These are phyloP conservation scores for Gracilinanus agilis DNA, from an alignment of 2,113 vertebrate genomes.

Conservation along the genomic window DNA sequence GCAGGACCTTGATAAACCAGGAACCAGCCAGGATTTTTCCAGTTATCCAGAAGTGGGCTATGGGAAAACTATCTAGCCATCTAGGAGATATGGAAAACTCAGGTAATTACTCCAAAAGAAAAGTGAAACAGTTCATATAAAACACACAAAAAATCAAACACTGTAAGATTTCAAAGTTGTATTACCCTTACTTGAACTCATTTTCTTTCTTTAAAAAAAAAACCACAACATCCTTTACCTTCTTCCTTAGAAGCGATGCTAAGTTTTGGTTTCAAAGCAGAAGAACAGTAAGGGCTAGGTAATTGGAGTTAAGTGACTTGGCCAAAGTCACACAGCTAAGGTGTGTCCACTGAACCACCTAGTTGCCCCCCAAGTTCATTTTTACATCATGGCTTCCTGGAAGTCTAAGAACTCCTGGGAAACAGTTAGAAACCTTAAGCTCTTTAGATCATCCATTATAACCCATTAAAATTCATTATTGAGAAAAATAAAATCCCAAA, in stretches of 20 bases:
- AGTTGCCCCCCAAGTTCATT: not conserved
- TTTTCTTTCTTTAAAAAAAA: not conserved
- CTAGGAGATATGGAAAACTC: not conserved
- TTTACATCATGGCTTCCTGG: not conserved
- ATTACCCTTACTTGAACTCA: too few relatives aligned
- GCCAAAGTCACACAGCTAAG: too few relatives aligned
- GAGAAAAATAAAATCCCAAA: not conserved
- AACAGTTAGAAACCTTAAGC: not conserved
- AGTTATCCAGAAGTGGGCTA: not conserved
- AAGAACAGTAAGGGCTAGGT: too few relatives aligned
- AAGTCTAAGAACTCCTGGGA: not conserved
- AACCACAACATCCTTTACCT: too few relatives aligned
- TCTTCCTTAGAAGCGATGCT: too few relatives aligned
- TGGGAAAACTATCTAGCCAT: not conserved
- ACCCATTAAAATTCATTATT: not conserved
- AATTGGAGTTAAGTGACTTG: too few relatives aligned
- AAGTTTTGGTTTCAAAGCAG: too few relatives aligned
- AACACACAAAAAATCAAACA: accelerated
- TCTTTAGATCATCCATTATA: not conserved
- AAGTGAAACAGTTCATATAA: not conserved
- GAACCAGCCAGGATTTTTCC: not conserved
- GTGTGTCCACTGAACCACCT: too few relatives aligned
- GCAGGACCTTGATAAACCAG: not conserved
- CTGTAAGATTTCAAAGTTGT: not conserved
- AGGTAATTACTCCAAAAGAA: too few relatives aligned